Evolutionary conservation across 2,113 vertebrate genomes (phyloP), one percentile per base, ranked within the genome.

Genomic region (Columbina picui): DNA sequence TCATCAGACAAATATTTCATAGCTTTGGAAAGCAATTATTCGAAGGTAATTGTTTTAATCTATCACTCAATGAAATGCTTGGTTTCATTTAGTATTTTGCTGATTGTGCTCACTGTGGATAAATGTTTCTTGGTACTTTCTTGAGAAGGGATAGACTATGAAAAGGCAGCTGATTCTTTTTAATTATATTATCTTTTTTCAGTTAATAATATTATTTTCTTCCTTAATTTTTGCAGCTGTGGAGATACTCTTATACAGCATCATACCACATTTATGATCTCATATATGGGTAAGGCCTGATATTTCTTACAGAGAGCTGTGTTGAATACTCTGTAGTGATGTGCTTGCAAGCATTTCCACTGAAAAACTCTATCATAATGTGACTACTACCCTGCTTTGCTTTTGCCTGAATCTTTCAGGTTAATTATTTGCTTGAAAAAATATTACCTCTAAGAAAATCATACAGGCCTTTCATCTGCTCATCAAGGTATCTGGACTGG

Each of bases 231-330:
- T 95, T 90, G 95, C 98, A 99, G 99, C 96, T 98, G 96, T 99
- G 99, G 99, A 98, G 99, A 97, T 98, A 99, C 88, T 99, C 99
- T 52, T 99, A 97, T 86, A 98, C 98, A 22, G 99, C 99, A 30
- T 99, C 99, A 6, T 99, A 99, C 90, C 98, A 98, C 83, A 98
- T 99, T 95, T 99, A 98, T 77, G 97, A 99, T 96, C 96, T 98
- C 89, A 96, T 94, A 22, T 97, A 93, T 69, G 97, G 98, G 99
- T 99, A 98, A 99, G 98, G 93, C 29, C 45, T 89, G 61, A 32
- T 64, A 38, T 75, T 74, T 97, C 39, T 84, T 94, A 49, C 43
- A 77, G 84, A 61, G 34, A 26, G 25, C 52, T 90, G 12, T 45
- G 36, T 30, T 76, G 57, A 47, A 64, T 50, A 43, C 21, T 68